phyloP scores from a whole-genome alignment of 2,113 vertebrate genomes.

The Bubo bubo region DNA sequence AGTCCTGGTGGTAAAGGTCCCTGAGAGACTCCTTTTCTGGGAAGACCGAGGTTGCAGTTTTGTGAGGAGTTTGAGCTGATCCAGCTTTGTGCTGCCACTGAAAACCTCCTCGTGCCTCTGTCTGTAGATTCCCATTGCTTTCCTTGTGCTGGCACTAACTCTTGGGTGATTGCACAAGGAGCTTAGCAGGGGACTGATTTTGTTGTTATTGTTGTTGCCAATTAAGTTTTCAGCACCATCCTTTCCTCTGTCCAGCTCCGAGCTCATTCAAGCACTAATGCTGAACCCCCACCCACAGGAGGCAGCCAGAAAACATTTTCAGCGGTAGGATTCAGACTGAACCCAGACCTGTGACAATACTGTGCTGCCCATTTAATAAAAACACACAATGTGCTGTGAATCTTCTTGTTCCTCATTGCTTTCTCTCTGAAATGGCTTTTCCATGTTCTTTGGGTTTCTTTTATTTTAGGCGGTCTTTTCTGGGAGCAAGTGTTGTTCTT shows the following conservation, averaged over 20 bases:
- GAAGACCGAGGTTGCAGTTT: background rate
- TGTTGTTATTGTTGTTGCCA: constrained; percentile 1
- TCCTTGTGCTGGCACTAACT: background rate
- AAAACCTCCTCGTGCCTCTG: background rate
- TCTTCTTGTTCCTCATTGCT: background rate
- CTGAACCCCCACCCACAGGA: background rate
- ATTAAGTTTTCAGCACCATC: constrained; percentile 58
- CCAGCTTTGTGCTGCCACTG: background rate
- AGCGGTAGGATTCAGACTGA: background rate
- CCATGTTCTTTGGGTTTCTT: background rate
- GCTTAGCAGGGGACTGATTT: background rate
- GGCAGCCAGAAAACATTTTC: background rate
- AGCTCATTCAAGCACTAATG: constrained; percentile 4
- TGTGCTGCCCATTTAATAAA: background rate
- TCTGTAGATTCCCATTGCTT: background rate
- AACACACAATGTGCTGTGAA: background rate
- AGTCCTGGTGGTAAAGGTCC: constrained; percentile 2
- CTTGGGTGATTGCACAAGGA: background rate
- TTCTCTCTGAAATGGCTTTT: background rate
- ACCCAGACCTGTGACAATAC: background rate
- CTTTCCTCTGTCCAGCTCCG: constrained; percentile 6
- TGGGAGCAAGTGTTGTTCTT: background rate
- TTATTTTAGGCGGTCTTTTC: background rate
- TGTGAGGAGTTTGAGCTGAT: background rate
- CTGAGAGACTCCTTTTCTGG: background rate